Evolutionary conservation across 2,888 invertebrate genomes (phyloP), one percentile per base, ranked within the genome.

Genomic region (Epinotia ramella): DNA sequence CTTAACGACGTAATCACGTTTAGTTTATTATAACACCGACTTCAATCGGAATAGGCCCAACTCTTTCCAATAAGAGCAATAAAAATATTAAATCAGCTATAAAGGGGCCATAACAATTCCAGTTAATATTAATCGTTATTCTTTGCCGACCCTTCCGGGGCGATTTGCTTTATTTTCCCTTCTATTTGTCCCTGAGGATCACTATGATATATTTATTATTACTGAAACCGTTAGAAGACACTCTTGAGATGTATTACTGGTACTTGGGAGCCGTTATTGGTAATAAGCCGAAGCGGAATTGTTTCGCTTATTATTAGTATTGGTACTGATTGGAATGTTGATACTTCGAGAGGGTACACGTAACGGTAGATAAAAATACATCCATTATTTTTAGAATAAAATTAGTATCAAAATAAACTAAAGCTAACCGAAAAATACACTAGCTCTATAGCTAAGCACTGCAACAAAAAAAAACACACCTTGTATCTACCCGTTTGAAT

Each of bases 41-140:
- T 68, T 75, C 53, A 60, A 44, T 68, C 16, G 44, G 60, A 66
- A 65, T 33, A 66, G 59, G 69, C 60, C 20, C 71, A 84, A 92
- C 93, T 93, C 92, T 93, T 93, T 91, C 89, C 84, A 82, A 84
- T 84, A 83, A 84, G 81, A 80, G 87, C 86, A 88, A 87, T 92
- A 91, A 93, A 93, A 92, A 92, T 93, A 93, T 93, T 91, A 92
- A 91, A 91, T 89, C 86, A 86, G 78, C 87, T 86, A 89, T 92
- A 90, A 90, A 89, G 87, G 87, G 87, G 85, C 91, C 80, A 91
- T 93, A 92, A 93, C 92, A 89, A 90, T 93, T 91, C 91, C 91
- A 93, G 93, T 94, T 94, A 93, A 94, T 94, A 94, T 94, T 94
- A 94, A 94, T 94, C 93, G 94, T 87, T 94, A 93, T 94, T 93